Evolutionary conservation across 2,888 invertebrate genomes (phyloP).

Genomic region (Prosopocoilus inquinatus): DNA sequence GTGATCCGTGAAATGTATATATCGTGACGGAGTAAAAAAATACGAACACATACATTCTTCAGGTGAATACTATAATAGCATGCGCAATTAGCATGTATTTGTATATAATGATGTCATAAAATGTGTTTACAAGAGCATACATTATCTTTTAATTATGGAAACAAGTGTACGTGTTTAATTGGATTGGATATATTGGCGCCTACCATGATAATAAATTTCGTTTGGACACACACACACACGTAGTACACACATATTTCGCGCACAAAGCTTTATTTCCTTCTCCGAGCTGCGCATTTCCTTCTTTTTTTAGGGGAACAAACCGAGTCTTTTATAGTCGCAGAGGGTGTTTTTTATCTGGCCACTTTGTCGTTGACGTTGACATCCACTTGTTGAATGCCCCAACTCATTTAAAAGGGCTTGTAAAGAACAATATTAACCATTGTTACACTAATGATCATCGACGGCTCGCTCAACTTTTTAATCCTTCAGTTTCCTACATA

Average conservation of each 20-base stretch:
- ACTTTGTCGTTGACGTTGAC: constrained; percentile 51
- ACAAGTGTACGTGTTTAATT: not conserved
- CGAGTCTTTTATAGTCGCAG: constrained; percentile 49
- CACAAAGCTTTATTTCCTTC: no score
- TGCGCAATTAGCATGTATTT: constrained; percentile 1
- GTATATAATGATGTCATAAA: constrained; percentile 2
- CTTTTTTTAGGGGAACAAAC: constrained; percentile 15
- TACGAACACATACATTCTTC: not conserved
- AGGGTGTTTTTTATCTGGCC: constrained; percentile 52
- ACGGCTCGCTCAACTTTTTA: no score
- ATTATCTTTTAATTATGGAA: constrained; percentile 2
- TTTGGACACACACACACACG: no score
- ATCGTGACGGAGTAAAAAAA: no score
- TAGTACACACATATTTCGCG: no score
- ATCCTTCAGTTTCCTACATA: no score
- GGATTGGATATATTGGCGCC: not conserved
- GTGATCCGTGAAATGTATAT: no score
- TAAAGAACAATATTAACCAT: constrained; percentile 37
- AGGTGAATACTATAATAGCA: constrained; percentile 1
- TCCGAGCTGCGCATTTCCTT: not conserved
- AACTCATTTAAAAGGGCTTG: constrained; percentile 34
- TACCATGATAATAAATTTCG: no score
- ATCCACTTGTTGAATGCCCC: constrained; percentile 41
- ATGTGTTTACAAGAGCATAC: constrained; percentile 1
- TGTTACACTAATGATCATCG: not conserved